Conservation (phyloP, 1,140 invertebrate species). For the Anastrepha obliqua region DNA sequence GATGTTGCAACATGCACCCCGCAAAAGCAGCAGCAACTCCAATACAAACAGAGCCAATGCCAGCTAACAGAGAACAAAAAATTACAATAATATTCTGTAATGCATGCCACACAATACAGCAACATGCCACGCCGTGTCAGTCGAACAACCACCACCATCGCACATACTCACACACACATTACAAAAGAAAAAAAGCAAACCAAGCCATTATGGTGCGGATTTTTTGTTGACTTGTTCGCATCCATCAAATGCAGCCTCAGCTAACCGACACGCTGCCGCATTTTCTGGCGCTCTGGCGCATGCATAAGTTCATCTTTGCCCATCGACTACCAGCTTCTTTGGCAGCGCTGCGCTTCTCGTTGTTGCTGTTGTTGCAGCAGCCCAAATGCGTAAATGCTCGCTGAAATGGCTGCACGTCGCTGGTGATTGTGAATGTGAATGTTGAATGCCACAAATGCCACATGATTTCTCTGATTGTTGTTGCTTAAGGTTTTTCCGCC, state of each 20-base stretch:
- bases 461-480: not conserved
- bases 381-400: not conserved
- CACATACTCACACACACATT: not conserved
- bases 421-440: not conserved
- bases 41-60: not conserved
- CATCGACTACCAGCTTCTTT: not conserved
- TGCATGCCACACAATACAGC: not conserved
- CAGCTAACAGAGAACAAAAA: not conserved
- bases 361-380: not conserved
- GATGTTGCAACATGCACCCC: constrained; percentile 10
- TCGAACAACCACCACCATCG: not conserved
- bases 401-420: not conserved
- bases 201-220: not conserved
- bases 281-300: not conserved
- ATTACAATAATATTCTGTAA: not conserved
- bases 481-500: constrained; percentile 20
- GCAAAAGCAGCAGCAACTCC: not conserved
- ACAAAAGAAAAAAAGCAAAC: not conserved
- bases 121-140: not conserved
- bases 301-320: not conserved
- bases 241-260: not conserved
- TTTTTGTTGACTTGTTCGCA: not conserved
- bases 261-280: not conserved
- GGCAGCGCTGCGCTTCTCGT: not conserved
- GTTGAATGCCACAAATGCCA: not conserved